Base-by-base conservation (phyloP, 2,888 invertebrate species). In the Agrochola macilenta region DNA sequence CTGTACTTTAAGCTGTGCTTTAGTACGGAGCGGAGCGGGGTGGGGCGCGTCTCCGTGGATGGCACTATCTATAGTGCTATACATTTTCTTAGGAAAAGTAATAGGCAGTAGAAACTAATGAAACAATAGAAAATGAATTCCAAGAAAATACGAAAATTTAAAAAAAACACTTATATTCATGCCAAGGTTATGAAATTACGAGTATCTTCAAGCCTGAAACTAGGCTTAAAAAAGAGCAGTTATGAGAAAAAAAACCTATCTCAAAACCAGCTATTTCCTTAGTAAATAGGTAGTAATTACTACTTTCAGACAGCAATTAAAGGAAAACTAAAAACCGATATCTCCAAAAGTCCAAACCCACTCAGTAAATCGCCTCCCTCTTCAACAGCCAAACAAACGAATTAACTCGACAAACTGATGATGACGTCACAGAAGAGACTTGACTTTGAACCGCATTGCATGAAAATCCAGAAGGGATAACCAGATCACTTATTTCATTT, bases 361-460 rank as follows among this genome's bases (percentile, higher is more conserved):
- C 66, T 74, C 63, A 75, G 52, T 61, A 83, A 86, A 86, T 75
- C 75, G 66, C 60, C 69, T 57, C 64, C 70, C 79, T 73, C 74
- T 85, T 73, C 74, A 73, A 60, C 58, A 82, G 74, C 63, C 79
- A 76, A 81, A 80, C 80, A 87, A 88, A 86, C 70, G 79, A 80
- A 87, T 87, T 84, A 86, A 75, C 76, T 87, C 71, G 23, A 80
- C 76, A 86, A 86, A 88, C 87, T 74, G 74, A 76, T 57, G 74
- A 63, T 69, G 79, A 69, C 75, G 60, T 82, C 86, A 86, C 74
- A 49, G 75, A 79, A 73, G 78, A 69, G 78, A 46, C 76, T 82
- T 88, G 78, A 86, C 73, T 70, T 73, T 68, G 23, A 14, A 61
- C 54, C 74, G 3, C 52, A 57, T 4, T 0, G 9, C 35, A 66